Evolutionary conservation across 1,140 invertebrate genomes (phyloP).

Genomic region (Nomia melanderi): DNA sequence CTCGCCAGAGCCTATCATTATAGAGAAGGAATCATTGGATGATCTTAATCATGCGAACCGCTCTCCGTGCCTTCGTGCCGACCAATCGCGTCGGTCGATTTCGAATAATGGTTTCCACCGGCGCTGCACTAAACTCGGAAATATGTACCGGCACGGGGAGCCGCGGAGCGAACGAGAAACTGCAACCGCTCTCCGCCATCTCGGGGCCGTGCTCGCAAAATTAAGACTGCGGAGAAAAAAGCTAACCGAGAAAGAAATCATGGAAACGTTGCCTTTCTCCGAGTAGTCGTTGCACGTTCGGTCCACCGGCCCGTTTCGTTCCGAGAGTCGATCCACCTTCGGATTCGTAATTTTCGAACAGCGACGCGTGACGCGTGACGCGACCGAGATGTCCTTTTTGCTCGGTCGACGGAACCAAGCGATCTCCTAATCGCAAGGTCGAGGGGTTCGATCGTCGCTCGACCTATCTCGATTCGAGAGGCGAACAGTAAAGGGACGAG

Average conservation of each 20-base stretch:
- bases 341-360: no score
- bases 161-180: conserved; percentile 29
- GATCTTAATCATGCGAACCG: conserved; percentile 81
- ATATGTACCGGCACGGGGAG: conserved; percentile 24
- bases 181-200: conserved; percentile 1
- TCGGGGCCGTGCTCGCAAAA: background rate
- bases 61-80: conserved; percentile 75
- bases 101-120: conserved; percentile 78
- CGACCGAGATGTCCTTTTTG: background rate
- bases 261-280: background rate
- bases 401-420: background rate
- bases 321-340: no score
- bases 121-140: conserved; percentile 59
- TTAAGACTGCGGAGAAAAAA: background rate
- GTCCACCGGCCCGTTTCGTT: no score
- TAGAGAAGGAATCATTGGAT: conserved; percentile 82
- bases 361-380: no score
- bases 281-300: background rate
- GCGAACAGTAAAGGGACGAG: conserved; percentile 57
- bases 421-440: conserved; percentile 62
- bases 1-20: conserved; percentile 79
- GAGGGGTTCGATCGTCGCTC: conserved; percentile 64
- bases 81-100: conserved; percentile 77
- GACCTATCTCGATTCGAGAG: conserved; percentile 66
- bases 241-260: background rate